Conservation (phyloP, 2,113 vertebrate genomes). For the Misgurnus anguillicaudatus region DNA sequence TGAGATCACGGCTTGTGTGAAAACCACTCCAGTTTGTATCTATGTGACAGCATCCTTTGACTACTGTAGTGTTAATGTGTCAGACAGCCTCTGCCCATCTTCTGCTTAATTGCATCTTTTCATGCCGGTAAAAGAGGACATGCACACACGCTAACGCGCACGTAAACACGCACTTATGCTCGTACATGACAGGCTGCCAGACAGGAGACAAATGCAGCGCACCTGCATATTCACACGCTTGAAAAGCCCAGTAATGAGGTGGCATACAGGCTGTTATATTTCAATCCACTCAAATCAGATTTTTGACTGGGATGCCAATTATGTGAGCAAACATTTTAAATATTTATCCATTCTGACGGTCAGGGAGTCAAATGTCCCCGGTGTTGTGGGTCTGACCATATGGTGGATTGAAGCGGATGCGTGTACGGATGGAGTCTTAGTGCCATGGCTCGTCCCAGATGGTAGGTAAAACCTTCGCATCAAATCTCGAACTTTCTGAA, state of each 20-base stretch:
- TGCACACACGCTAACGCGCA: neutral
- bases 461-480: conserved; percentile 19
- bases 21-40: conserved; percentile 50
- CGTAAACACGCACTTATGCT: neutral
- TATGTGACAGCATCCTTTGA: conserved; percentile 63
- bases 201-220: neutral
- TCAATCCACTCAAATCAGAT: neutral
- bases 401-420: conserved; percentile 24
- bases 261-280: conserved; percentile 16
- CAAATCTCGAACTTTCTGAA: conserved; percentile 2
- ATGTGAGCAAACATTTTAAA: conserved; percentile 8
- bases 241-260: conserved; percentile 6
- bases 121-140: neutral
- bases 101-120: conserved; percentile 61
- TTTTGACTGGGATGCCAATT: conserved; percentile 19
- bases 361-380: conserved; percentile 10
- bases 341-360: conserved; percentile 27
- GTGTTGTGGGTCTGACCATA: conserved; percentile 42
- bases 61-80: conserved; percentile 52
- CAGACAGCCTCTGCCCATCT: conserved; percentile 46
- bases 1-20: conserved; percentile 31
- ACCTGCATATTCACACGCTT: conserved; percentile 1
- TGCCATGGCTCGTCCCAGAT: conserved; percentile 7
- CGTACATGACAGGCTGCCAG: neutral
- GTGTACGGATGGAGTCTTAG: conserved; percentile 1